Conservation (phyloP, 2,113 vertebrate genomes). For the Sander vitreus region DNA sequence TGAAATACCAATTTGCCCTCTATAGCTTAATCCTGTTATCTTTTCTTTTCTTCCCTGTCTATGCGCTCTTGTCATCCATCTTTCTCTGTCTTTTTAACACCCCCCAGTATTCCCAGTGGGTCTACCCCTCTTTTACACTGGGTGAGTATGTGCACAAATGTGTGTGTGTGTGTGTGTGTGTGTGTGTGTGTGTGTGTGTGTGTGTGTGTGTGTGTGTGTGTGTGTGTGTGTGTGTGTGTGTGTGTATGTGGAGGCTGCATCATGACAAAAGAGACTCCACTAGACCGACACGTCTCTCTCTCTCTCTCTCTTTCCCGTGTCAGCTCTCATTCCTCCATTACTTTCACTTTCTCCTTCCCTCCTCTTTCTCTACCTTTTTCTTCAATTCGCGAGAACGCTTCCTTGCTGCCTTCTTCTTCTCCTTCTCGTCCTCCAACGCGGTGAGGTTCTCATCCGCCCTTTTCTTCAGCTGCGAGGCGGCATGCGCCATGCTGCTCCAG, state of each 20-base stretch:
- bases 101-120: constrained; percentile 56
- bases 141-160: constrained; percentile 13
- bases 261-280: constrained; percentile 71
- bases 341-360: not conserved
- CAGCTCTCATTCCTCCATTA: constrained; percentile 21
- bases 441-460: constrained; percentile 95
- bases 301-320: constrained; percentile 8
- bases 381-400: constrained; percentile 92
- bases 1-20: constrained; percentile 46
- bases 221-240: constrained; percentile 43
- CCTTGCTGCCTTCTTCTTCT: constrained; percentile 89
- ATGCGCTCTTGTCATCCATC: constrained; percentile 49
- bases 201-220: too few species aligned
- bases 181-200: constrained; percentile 33
- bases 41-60: constrained; percentile 12
- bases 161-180: constrained; percentile 16
- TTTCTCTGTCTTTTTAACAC: constrained; percentile 44
- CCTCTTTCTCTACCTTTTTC: constrained; percentile 92
- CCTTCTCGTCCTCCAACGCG: constrained; percentile 93
- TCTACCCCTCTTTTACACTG: constrained; percentile 31
- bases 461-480: constrained; percentile 98
- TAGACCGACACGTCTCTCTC: constrained; percentile 33
- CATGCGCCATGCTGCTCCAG: constrained; percentile 94
- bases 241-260: constrained; percentile 46
- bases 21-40: constrained; percentile 12